These are phyloP conservation scores for Ageneiosus marmoratus DNA, from an alignment of 2,113 vertebrate genomes.

Conservation along the genomic window DNA sequence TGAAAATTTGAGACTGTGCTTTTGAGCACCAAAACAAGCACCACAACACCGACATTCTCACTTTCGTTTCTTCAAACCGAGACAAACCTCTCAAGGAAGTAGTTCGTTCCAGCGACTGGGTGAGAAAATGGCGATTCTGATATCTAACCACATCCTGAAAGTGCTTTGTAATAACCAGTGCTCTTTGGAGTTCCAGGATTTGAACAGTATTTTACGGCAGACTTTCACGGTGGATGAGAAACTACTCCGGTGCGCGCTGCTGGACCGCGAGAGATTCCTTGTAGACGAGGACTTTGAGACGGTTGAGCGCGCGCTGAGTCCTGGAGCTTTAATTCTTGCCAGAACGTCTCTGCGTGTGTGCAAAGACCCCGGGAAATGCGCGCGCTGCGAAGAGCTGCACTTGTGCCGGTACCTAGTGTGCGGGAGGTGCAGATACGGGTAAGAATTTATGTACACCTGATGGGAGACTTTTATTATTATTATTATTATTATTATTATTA, in stretches of 20 bases:
- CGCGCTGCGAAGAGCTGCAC: constrained; percentile 26
- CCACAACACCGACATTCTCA: too few relatives aligned
- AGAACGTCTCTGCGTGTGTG: constrained; percentile 39
- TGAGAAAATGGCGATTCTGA: not conserved
- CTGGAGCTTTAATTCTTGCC: constrained; percentile 10
- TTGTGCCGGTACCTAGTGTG: constrained; percentile 46
- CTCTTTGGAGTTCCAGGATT: not conserved
- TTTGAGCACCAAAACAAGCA: not conserved
- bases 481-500: too few relatives aligned
- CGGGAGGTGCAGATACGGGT: constrained; percentile 40
- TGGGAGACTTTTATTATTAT: not conserved
- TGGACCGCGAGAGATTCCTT: not conserved
- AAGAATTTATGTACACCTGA: not conserved
- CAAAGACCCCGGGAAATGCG: not conserved
- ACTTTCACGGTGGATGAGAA: not conserved
- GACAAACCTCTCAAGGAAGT: not conserved
- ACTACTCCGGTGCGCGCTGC: not conserved
- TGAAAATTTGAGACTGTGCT: too few relatives aligned
- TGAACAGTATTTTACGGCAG: not conserved
- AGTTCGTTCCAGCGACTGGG: not conserved
- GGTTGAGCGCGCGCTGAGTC: not conserved
- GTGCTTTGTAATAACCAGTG: constrained; percentile 18
- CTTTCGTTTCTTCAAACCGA: constrained; percentile 20
- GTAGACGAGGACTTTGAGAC: not conserved
- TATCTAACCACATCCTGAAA: not conserved